Percentiles rank a stretch among this genome's conserved stretches.
These are phyloP conservation scores for Myripristis murdjan DNA, from an alignment of 2,797 vertebrate genomes.

Conservation along the genomic window DNA sequence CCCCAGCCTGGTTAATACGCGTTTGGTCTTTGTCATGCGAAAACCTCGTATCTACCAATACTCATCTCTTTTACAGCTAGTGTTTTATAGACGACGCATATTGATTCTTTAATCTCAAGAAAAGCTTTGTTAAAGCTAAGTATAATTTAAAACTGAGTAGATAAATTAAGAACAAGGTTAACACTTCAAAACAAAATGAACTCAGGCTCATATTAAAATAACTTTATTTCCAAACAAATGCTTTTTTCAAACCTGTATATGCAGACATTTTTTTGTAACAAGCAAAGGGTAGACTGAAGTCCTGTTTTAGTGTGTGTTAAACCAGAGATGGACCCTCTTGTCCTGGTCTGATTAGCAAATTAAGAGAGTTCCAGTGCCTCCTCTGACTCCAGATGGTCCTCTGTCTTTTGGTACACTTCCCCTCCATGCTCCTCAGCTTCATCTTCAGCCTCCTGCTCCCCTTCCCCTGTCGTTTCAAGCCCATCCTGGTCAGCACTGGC, in stretches of 20 bases:
- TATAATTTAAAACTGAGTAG: no score
- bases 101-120: no score
- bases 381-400: conserved; percentile 73
- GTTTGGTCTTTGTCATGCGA: neutral
- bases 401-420: conserved; percentile 46
- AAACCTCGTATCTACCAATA: neutral
- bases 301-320: conserved; percentile 28
- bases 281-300: neutral
- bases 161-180: neutral
- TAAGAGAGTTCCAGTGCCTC: conserved; percentile 67
- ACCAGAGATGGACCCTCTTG: no score
- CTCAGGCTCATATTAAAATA: neutral
- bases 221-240: conserved; percentile 41
- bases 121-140: no score
- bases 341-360: neutral
- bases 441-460: conserved; percentile 57
- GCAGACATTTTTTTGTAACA: conserved; percentile 1
- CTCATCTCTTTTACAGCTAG: no score
- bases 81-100: no score
- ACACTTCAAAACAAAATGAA: conserved; percentile 10
- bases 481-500: conserved; percentile 85
- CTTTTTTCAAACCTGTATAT: neutral
- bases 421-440: conserved; percentile 29
- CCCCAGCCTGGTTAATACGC: no score
- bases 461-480: conserved; percentile 78